phyloP scores from a whole-genome alignment of 2,113 vertebrate species.

The Leuciscus idus region DNA sequence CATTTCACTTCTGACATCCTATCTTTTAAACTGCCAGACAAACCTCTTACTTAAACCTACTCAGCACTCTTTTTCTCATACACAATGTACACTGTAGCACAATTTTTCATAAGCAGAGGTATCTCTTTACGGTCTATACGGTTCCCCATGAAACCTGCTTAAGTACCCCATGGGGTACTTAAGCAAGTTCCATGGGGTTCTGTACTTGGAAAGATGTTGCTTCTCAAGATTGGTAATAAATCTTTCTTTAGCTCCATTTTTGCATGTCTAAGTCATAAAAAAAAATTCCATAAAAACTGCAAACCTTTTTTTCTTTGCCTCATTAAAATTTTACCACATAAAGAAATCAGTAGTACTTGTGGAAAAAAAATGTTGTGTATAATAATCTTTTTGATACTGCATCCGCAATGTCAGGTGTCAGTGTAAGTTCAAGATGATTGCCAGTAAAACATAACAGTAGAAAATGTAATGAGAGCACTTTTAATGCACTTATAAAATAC shows the following conservation, averaged over 20 bases:
- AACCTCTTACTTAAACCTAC: constrained; percentile 30
- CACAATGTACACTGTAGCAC: constrained; percentile 12
- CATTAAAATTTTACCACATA: neutral
- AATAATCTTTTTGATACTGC: neutral
- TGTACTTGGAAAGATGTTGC: no score
- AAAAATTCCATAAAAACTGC: neutral
- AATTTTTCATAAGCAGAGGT: neutral
- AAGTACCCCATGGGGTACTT: neutral
- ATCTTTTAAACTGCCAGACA: constrained; percentile 49
- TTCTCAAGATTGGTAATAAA: no score
- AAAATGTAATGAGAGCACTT: neutral
- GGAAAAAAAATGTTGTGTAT: no score
- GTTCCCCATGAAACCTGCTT: no score
- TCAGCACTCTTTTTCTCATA: constrained; percentile 35
- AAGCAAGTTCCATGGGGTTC: neutral
- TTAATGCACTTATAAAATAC: neutral
- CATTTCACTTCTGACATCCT: constrained; percentile 59
- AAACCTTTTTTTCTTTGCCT: neutral
- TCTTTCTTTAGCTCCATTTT: no score
- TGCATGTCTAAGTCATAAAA: neutral
- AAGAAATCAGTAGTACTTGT: neutral
- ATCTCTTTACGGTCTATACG: neutral
- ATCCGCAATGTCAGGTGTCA: neutral
- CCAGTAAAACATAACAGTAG: neutral
- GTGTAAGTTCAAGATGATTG: neutral